Conservation (phyloP, 2,113 vertebrate genomes). For the Platichthys flesus region DNA sequence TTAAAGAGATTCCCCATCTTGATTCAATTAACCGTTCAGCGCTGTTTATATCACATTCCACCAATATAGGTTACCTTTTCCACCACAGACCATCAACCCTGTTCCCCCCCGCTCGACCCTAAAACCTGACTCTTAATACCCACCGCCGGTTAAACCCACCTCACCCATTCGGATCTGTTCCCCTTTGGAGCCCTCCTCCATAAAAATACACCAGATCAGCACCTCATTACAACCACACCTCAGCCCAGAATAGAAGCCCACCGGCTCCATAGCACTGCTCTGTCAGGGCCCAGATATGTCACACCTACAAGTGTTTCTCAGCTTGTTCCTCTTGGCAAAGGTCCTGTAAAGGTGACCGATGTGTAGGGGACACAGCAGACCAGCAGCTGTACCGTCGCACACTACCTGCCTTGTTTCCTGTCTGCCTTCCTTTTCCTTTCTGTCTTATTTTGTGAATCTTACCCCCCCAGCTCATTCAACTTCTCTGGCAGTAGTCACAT, state of each 20-base stretch:
- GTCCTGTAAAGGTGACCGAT: slow-evolving; percentile 45
- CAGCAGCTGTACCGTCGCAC: neutral
- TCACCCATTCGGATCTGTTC: slow-evolving; percentile 46
- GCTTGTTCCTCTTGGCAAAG: slow-evolving; percentile 35
- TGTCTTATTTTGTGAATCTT: neutral
- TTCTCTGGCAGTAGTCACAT: slow-evolving; percentile 23
- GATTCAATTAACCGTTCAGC: slow-evolving; percentile 71
- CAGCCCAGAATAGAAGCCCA: slow-evolving; percentile 56
- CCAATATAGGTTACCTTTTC: slow-evolving; percentile 59
- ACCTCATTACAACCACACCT: slow-evolving; percentile 63
- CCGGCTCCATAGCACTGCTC: slow-evolving; percentile 43
- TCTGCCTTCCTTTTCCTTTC: slow-evolving; percentile 15
- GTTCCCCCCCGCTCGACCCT: slow-evolving; percentile 44
- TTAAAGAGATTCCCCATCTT: slow-evolving; percentile 74
- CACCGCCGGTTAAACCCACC: slow-evolving; percentile 38
- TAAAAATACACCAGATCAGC: slow-evolving; percentile 59
- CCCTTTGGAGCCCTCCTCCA: slow-evolving; percentile 23
- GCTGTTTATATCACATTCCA: slow-evolving; percentile 71
- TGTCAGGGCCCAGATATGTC: slow-evolving; percentile 54
- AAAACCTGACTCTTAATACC: slow-evolving; percentile 44
- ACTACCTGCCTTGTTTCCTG: slow-evolving; percentile 27
- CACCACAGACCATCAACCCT: slow-evolving; percentile 45
- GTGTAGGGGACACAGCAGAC: neutral
- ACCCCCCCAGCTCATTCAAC: neutral
- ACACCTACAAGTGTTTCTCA: slow-evolving; percentile 61